phyloP scores from a whole-genome alignment of 2,797 vertebrate genomes.

The Pangasius mekongensis region DNA sequence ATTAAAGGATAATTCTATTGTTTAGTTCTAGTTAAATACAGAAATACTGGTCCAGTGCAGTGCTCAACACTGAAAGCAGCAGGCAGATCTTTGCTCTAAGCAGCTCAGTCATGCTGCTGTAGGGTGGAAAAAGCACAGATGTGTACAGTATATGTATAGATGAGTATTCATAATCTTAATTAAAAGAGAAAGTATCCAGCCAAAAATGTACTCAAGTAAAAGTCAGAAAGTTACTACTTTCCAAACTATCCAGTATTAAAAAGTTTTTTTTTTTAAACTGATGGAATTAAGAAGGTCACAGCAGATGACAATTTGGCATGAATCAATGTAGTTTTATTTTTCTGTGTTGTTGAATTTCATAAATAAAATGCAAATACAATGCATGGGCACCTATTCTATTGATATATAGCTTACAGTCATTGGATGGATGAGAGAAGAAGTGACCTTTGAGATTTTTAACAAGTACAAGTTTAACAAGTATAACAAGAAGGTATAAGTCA shows the following conservation, averaged over 20 bases:
- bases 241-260: background rate
- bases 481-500: background rate
- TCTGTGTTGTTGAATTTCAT: background rate
- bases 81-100: background rate
- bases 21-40: background rate
- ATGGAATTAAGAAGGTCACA: background rate
- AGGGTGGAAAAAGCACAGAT: background rate
- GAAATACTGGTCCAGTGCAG: background rate
- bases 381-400: background rate
- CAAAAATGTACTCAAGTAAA: background rate
- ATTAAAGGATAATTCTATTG: no score
- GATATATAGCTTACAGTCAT: background rate
- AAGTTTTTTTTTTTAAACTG: background rate
- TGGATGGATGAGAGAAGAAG: background rate
- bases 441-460: background rate
- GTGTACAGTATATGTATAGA: background rate
- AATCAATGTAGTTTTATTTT: background rate
- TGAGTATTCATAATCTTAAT: background rate
- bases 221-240: background rate
- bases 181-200: background rate
- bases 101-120: background rate
- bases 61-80: background rate
- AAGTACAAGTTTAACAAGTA: no score
- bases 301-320: background rate
- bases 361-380: background rate